phyloP scores from a whole-genome alignment of 2,113 vertebrate species.

The Geococcyx californianus region DNA sequence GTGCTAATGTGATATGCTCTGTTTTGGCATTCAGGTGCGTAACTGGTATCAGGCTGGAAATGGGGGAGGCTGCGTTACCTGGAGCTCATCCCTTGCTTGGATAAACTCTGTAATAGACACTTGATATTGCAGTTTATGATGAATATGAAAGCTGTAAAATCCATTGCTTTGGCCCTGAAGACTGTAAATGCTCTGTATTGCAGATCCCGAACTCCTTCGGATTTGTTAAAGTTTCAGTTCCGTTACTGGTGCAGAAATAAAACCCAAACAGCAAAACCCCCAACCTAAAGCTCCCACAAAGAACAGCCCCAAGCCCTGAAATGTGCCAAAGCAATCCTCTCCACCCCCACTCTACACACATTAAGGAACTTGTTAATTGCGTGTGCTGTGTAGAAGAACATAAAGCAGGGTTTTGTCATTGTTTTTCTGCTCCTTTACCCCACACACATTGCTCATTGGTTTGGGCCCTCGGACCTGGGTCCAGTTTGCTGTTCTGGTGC shows the following conservation, averaged over 20 bases:
- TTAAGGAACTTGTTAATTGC: neutral
- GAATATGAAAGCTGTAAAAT: neutral
- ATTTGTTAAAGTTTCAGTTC: neutral
- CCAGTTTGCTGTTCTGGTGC: accelerated
- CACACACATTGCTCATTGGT: too few relatives aligned
- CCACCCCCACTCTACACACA: accelerated
- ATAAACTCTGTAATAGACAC: neutral
- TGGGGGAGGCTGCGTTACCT: accelerated
- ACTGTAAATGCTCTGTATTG: neutral
- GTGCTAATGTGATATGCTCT: accelerated
- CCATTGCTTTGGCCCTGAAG: neutral
- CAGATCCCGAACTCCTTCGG: neutral
- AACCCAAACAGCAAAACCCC: neutral
- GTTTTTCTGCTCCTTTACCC: neutral
- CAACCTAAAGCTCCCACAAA: neutral
- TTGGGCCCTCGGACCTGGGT: accelerated
- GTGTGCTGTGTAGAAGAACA: accelerated
- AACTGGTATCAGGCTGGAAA: accelerated
- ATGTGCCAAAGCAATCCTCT: accelerated
- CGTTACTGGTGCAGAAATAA: neutral
- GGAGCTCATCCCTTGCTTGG: neutral
- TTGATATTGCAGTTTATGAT: neutral
- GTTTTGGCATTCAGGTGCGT: neutral
- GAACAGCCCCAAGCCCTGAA: neutral
- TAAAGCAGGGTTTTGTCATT: accelerated